Evolutionary conservation across 2,113 vertebrate genomes (phyloP).

Genomic region (Abramis brama): DNA sequence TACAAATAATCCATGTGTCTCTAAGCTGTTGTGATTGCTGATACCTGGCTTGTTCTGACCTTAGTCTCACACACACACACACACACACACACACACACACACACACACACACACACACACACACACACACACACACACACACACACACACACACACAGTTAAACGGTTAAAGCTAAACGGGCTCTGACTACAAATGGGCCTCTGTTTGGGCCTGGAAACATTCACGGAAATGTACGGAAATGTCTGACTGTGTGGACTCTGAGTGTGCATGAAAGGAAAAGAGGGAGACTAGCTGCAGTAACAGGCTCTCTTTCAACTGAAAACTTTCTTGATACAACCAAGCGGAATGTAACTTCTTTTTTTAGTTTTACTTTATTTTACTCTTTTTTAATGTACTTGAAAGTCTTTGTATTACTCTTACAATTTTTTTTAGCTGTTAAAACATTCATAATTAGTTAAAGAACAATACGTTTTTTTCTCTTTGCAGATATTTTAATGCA

Average conservation of each 20-base stretch:
- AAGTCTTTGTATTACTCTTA: neutral
- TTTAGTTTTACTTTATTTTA: neutral
- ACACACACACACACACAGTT: conserved; percentile 13
- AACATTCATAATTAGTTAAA: neutral
- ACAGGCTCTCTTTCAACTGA: conserved; percentile 49
- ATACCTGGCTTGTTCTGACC: conserved; percentile 22
- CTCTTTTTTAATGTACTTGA: neutral
- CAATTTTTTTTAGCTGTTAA: neutral
- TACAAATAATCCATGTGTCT: conserved; percentile 40
- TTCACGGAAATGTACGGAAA: conserved; percentile 53
- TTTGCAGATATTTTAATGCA: neutral
- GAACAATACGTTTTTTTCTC: neutral
- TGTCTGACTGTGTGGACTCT: conserved; percentile 50
- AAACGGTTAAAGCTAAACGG: neutral
- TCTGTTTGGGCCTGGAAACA: conserved; percentile 53
- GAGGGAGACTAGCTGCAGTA: conserved; percentile 51
- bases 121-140: conserved; percentile 22
- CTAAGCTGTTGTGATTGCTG: neutral
- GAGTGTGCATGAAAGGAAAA: conserved; percentile 44
- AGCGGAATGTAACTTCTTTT: neutral
- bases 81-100: conserved; percentile 10
- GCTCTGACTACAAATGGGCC: conserved; percentile 53
- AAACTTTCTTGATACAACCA: conserved; percentile 1
- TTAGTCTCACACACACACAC: conserved; percentile 16
- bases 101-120: conserved; percentile 38